Conservation (phyloP, 2,888 invertebrate species). For the Steinernema scapterisci region DNA sequence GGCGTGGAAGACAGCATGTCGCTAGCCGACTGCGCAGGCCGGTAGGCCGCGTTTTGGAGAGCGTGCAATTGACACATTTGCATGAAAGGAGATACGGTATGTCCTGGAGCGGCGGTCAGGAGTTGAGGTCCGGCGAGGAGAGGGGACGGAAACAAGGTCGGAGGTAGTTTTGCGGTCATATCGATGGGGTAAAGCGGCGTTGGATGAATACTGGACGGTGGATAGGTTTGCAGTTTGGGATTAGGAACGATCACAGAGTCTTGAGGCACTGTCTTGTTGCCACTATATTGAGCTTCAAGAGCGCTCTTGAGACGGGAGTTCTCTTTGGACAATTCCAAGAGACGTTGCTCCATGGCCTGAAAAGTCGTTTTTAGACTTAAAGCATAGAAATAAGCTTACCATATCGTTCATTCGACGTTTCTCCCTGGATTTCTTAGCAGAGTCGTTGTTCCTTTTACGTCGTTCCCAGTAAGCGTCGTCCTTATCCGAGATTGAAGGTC, state of each 20-base stretch:
- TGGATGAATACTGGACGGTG: not conserved
- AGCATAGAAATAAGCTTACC: not conserved
- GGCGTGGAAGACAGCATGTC: slow-evolving; percentile 27
- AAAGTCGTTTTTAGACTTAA: slow-evolving; percentile 74
- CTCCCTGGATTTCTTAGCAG: slow-evolving; percentile 36
- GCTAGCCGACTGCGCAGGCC: slow-evolving; percentile 9
- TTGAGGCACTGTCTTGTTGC: not conserved
- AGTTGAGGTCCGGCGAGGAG: slow-evolving; percentile 23
- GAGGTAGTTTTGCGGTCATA: slow-evolving; percentile 28
- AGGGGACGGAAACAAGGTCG: not conserved
- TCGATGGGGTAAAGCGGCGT: slow-evolving; percentile 27
- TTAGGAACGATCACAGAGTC: slow-evolving; percentile 21
- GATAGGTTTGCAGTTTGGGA: not conserved
- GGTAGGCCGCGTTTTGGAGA: slow-evolving; percentile 1
- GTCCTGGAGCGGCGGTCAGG: slow-evolving; percentile 12
- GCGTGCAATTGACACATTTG: slow-evolving; percentile 26
- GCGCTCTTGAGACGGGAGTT: slow-evolving; percentile 92
- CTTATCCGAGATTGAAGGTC: slow-evolving; percentile 17
- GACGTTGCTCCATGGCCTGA: slow-evolving; percentile 91
- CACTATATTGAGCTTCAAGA: slow-evolving; percentile 70
- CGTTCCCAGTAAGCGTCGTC: slow-evolving; percentile 39
- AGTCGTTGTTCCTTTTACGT: slow-evolving; percentile 41
- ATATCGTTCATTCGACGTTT: slow-evolving; percentile 19
- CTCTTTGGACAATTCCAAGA: slow-evolving; percentile 90
- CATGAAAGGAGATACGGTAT: slow-evolving; percentile 22